Base-by-base conservation (phyloP, 2,113 vertebrate species). In the Calypte anna region DNA sequence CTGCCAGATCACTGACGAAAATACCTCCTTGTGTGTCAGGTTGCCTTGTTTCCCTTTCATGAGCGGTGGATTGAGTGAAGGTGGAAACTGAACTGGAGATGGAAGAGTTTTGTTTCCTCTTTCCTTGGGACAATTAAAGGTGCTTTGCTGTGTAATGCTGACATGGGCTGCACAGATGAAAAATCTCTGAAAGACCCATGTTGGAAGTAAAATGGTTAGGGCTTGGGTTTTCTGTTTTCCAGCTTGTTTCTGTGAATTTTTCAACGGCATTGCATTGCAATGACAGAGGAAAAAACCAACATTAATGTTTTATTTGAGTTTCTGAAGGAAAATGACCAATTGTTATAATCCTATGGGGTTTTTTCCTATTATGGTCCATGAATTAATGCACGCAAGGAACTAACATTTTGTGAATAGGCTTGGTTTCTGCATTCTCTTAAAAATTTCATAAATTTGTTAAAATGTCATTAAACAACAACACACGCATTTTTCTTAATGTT, bases 41-140 rank as follows among this genome's bases (percentile, higher is more conserved):
- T 98, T 95, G 96, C 80, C 76, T 95, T 96, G 97, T 97, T 98
- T 97, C 93, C 79, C 95, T 98, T 98, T 98, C 98, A 98, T 98
- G 97, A 97, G 50, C 7, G 63, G 92, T 97, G 97, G 97, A 97
- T 97, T 97, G 91, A 97, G 82, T 85, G 44, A 94, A 82, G 95
- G 90, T 96, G 94, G 95, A 96, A 90, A 66, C 91, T 92, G 96
- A 96, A 96, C 88, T 96, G 88, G 70, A 96, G 91, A 93, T 78
- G 95, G 91, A 97, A 97, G 90, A 96, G 90, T 97, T 96, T 96
- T 90, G 95, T 96, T 97, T 97, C 90, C 69, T 83, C 4, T 90
- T 96, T 97, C 89, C 91, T 96, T 31, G 44, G 82, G 86, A 59
- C 92, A 96, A 16, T 96, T 97, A 91, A 94, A 86, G 85, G 62